Evolutionary conservation across 2,113 vertebrate genomes (phyloP), one percentile per base, ranked within the genome.

Genomic region (Pachypanchax playfairii): DNA sequence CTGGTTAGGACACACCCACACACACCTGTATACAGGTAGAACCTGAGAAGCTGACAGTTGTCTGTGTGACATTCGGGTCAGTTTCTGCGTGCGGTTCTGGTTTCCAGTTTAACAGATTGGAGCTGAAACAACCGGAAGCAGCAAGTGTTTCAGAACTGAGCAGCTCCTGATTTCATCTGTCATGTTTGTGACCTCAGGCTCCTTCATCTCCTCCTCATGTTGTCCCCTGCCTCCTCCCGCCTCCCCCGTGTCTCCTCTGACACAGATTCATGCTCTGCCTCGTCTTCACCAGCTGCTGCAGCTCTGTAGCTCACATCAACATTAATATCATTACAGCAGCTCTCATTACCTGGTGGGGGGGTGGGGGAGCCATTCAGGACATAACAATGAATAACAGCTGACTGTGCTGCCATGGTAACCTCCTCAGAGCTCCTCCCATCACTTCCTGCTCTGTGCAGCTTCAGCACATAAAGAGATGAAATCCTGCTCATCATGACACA

Each of bases 341-440:
- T 38, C 49, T 49, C 25, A 25, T 61, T 41, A 41, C 18, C 49
- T 60, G 48, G 49, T 18, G 43, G 43, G 46, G 46, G 46, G 13
- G 24, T 17, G 56, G 42, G n/a, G n/a, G n/a, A n/a, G n/a, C n/a
- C n/a, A n/a, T n/a, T n/a, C n/a, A n/a, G n/a, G n/a, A 66, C 55
- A 79, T 70, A 60, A 66, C 72, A 44, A 62, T 66, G 50, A 81
- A 29, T 61, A 55, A 71, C 46, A 53, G 62, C 66, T 61, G 68
- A 74, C 58, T 46, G 15, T 41, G 79, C 75, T 83, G 21, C 77
- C 63, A 85, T 83, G 63, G 82, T 46, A 77, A 80, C 73, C 10
- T 2, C 17, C 15, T 46, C 51, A 44, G 17, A 41, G 51, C 57
- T 18, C 46, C 55, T n/a, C 21, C 31, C 29, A 7, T 48, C 14